Evolutionary conservation across 2,797 vertebrate species (phyloP), one percentile per base, ranked within the genome.

Genomic region (Eremophila alpestris): DNA sequence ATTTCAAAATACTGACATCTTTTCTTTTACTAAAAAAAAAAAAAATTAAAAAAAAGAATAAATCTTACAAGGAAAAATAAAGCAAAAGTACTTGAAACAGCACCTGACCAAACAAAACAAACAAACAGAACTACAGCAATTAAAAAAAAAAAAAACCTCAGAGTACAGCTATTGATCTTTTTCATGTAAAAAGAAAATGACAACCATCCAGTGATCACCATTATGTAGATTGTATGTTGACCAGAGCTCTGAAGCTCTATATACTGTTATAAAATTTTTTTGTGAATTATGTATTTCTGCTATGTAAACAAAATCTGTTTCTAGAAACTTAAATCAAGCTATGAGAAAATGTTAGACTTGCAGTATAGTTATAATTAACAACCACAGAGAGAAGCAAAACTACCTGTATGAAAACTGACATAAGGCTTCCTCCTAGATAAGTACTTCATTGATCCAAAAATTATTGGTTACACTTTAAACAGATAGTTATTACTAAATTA

Each of bases 231-330:
- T 54, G 84, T 73, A 30, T 23, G 8, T 20, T 82, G 48, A 74
- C 38, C 52, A 73, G 22, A 73, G 3, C 21, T 70, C 45, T 41
- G 43, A 89, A 81, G 23, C 7, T 76, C 36, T 49, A 6, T 18
- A 34, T 32, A 26, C 9, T 29, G 4, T 34, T 79, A 43, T 12
- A 5, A 16, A 52, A 10, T 14, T 77, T 15, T 87, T 52, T 24
- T 58, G 21, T 32, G 16, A 80, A 62, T 83, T 43, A 55, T 16
- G 2, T 40, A 40, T 81, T 95, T 90, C 78, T 90, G 20, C 76
- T 77, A 46, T 62, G 76, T 82, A 85, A 79, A 86, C 30, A 58
- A 11, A 62, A 93, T 92, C 80, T 96, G 60, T 34, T 94, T 95
- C 93, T 84, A 46, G 49, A 96, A 93, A 93, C 46, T 92, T 81